phyloP scores from a whole-genome alignment of 2,113 vertebrate genomes.

The Percopsis transmontana region DNA sequence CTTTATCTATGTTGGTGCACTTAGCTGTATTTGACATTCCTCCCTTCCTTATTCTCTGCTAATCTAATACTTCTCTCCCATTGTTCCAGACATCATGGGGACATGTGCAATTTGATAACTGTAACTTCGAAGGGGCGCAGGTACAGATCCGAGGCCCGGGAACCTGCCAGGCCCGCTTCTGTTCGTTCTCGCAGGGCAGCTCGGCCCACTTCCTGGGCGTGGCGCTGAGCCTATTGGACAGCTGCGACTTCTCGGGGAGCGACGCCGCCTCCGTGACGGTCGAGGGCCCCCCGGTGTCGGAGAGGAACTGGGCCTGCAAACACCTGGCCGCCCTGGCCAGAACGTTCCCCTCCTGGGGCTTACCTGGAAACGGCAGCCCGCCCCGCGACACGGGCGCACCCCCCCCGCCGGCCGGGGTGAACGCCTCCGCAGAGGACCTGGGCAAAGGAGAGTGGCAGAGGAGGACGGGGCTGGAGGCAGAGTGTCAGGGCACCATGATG shows the following conservation, averaged over 20 bases:
- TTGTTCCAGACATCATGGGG: constrained; percentile 83
- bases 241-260: constrained; percentile 89
- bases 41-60: too few relatives aligned
- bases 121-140: constrained; percentile 89
- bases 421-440: constrained; percentile 68
- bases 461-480: constrained; percentile 50
- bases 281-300: constrained; percentile 85
- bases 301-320: constrained; percentile 91
- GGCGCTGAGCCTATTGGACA: constrained; percentile 85
- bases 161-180: constrained; percentile 90
- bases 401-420: constrained; percentile 21
- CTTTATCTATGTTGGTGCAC: too few relatives aligned
- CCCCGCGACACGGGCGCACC: constrained; percentile 22
- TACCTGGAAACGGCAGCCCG: constrained; percentile 20
- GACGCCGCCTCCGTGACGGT: constrained; percentile 88
- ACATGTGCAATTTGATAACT: constrained; percentile 89
- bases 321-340: constrained; percentile 82
- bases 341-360: constrained; percentile 63
- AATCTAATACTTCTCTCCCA: constrained; percentile 14
- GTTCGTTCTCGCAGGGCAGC: constrained; percentile 88
- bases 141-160: constrained; percentile 86
- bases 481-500: constrained; percentile 69
- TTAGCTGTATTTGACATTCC: too few relatives aligned
- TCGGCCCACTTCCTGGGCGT: constrained; percentile 82
- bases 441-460: constrained; percentile 59